These are phyloP conservation scores for Hypotaenidia philippensis DNA, from an alignment of 2,797 vertebrate genomes.

Conservation along the genomic window DNA sequence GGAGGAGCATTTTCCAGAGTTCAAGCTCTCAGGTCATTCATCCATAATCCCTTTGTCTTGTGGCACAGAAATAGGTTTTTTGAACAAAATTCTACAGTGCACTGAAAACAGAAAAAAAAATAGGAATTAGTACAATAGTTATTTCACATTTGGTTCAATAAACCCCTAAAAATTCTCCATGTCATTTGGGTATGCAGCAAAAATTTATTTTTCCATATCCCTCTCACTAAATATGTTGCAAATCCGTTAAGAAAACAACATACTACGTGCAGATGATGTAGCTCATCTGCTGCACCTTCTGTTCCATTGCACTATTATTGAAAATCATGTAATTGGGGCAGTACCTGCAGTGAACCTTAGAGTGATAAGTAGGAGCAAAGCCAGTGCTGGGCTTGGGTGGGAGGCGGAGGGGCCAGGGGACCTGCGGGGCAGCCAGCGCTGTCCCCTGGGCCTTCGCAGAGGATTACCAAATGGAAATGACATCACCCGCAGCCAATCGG, in stretches of 20 bases:
- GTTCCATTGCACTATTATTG: not conserved
- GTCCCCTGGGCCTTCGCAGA: not conserved
- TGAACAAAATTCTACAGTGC: not conserved
- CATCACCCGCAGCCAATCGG: slow-evolving; percentile 70
- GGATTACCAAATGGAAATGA: slow-evolving; percentile 73
- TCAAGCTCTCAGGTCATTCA: not conserved
- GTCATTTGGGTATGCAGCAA: not conserved
- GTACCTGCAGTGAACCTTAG: slow-evolving; percentile 62
- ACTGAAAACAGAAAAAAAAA: not conserved
- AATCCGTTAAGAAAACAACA: not conserved
- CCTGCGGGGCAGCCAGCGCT: not conserved
- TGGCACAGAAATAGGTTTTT: not conserved
- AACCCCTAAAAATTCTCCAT: not conserved
- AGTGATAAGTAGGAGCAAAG: slow-evolving; percentile 27
- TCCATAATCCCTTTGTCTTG: not conserved
- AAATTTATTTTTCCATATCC: not conserved
- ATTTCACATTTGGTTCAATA: not conserved
- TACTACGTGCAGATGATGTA: not conserved
- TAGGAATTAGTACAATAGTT: not conserved
- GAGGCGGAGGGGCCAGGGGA: slow-evolving; percentile 15
- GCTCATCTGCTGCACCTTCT: slow-evolving; percentile 58
- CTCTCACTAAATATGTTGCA: not conserved
- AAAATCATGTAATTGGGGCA: slow-evolving; percentile 35
- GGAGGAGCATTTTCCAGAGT: not conserved
- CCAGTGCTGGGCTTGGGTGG: not conserved